Percentiles rank a stretch among this genome's conserved stretches.
phyloP scores from a whole-genome alignment of 2,797 vertebrate genomes.

The Threskiornis aethiopicus region DNA sequence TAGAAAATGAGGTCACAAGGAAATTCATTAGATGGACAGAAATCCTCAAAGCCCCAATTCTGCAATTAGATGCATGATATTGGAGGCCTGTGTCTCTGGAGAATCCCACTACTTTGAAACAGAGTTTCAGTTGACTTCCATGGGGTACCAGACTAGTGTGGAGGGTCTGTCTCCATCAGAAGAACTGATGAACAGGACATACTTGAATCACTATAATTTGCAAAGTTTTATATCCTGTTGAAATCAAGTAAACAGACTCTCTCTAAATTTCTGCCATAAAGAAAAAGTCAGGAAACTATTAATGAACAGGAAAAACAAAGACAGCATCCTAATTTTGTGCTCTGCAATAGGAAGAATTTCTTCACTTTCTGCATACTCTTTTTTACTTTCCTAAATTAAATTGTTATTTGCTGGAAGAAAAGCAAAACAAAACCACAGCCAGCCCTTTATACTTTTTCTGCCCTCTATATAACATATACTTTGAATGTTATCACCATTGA shows the following conservation, averaged over 20 bases:
- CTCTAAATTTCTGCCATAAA: not conserved
- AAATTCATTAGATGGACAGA: slow-evolving; percentile 5
- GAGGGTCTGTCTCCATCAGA: not conserved
- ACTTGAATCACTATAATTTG: not conserved
- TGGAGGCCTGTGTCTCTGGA: not conserved
- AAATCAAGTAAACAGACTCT: not conserved
- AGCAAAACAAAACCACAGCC: not conserved
- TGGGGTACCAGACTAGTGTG: not conserved
- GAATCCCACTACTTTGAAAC: not conserved
- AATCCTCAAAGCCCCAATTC: not conserved
- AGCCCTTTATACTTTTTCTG: not conserved
- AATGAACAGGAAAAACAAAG: not conserved
- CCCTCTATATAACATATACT: fast-evolving
- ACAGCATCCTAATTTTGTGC: not conserved
- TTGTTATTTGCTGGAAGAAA: not conserved
- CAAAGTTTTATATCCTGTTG: not conserved
- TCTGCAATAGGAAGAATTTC: not conserved
- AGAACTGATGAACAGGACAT: not conserved
- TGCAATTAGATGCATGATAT: not conserved
- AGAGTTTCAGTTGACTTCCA: not conserved
- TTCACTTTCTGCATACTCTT: not conserved
- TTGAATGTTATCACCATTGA: not conserved
- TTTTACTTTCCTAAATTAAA: not conserved
- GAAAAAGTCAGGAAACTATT: not conserved
- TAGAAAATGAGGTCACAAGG: not conserved